phyloP scores from a whole-genome alignment of 2,113 vertebrate species.

The Progne subis region DNA sequence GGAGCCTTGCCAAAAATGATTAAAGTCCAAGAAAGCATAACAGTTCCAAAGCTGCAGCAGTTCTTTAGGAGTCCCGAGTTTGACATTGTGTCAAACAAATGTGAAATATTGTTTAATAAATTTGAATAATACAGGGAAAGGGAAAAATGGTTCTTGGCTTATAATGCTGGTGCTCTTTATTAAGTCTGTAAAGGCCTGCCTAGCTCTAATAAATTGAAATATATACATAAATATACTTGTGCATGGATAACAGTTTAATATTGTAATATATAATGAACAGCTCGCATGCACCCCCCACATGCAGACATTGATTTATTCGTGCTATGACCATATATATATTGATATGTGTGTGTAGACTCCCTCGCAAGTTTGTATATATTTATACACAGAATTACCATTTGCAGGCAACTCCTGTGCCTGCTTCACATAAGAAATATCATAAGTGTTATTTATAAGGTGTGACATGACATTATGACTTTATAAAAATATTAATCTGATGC shows the following conservation, averaged over 20 bases:
- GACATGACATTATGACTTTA: background rate
- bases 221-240: slow-evolving; percentile 81
- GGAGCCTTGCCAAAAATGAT: slow-evolving; percentile 94
- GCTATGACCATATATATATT: background rate
- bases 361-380: slow-evolving; percentile 24
- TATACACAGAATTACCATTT: background rate
- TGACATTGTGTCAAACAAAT: slow-evolving; percentile 92
- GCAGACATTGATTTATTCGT: background rate
- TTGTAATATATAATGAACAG: slow-evolving; percentile 56
- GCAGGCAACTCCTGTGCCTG: background rate
- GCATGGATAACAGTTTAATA: slow-evolving; percentile 64
- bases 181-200: slow-evolving; percentile 76
- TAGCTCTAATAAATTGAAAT: slow-evolving; percentile 80
- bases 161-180: slow-evolving; percentile 71
- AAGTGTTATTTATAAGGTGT: slow-evolving; percentile 20
- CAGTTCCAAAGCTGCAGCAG: slow-evolving; percentile 85
- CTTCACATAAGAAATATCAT: background rate
- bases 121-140: slow-evolving; percentile 84
- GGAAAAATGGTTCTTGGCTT: slow-evolving; percentile 81
- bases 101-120: slow-evolving; percentile 94
- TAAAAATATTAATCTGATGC: slow-evolving; percentile 11
- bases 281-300: background rate
- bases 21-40: slow-evolving; percentile 93
- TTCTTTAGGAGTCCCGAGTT: slow-evolving; percentile 84
- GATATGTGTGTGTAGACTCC: background rate